Percentiles rank a stretch among this genome's conserved stretches.
Conservation (phyloP, 1,140 invertebrate species). For the Pygmarrhopalites habei region DNA sequence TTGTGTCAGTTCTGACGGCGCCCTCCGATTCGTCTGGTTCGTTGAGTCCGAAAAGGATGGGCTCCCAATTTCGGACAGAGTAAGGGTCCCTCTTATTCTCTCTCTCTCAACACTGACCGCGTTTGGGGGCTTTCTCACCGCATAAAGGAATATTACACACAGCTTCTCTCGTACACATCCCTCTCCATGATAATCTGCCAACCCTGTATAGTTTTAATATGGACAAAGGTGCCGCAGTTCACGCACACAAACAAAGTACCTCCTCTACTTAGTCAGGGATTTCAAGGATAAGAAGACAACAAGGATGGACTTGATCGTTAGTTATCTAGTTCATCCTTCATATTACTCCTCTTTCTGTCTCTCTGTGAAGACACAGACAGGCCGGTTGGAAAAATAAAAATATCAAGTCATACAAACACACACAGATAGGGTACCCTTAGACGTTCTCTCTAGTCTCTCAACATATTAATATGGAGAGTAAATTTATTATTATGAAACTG, state of each 20-base stretch:
- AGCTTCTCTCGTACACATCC: conserved; percentile 1
- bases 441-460: too few species aligned
- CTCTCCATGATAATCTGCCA: conserved; percentile 15
- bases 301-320: neutral
- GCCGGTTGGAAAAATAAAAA: too few species aligned
- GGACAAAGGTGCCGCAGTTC: conserved; percentile 37
- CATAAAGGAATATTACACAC: conserved; percentile 10
- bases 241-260: conserved; percentile 23
- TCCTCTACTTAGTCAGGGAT: conserved; percentile 9
- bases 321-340: too few species aligned
- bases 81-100: conserved; percentile 22
- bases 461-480: too few species aligned
- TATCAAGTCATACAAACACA: too few species aligned
- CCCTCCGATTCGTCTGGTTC: conserved; percentile 37
- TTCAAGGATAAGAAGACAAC: conserved; percentile 7
- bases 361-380: too few species aligned
- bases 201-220: conserved; percentile 38
- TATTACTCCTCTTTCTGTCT: too few species aligned
- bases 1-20: conserved; percentile 35
- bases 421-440: too few species aligned
- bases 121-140: conserved; percentile 21
- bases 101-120: conserved; percentile 30
- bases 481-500: too few species aligned
- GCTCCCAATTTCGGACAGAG: too few species aligned
- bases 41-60: conserved; percentile 38